A percentile compares a stretch with the other conserved stretches of the same genome.
Evolutionary conservation across 2,113 vertebrate genomes (phyloP).

Genomic region (Datnioides undecimradiatus): DNA sequence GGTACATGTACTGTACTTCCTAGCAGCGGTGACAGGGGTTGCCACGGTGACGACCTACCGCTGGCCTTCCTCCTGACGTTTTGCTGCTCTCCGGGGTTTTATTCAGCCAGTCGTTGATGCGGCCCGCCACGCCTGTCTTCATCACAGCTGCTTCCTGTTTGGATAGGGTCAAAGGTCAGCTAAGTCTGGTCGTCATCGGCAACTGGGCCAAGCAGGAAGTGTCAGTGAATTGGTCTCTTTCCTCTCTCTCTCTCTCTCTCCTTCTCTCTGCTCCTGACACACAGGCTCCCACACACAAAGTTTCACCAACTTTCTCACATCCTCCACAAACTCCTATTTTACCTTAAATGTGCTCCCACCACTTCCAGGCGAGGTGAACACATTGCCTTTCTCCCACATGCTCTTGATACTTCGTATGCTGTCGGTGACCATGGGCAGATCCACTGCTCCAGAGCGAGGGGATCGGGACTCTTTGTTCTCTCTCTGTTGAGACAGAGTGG

Average conservation of each 20-base stretch:
- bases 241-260: constrained; percentile 32
- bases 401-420: constrained; percentile 97
- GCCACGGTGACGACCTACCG: constrained; percentile 83
- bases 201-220: constrained; percentile 58
- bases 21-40: constrained; percentile 7
- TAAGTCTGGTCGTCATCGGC: constrained; percentile 36
- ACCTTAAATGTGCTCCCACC: constrained; percentile 92
- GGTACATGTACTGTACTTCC: background rate
- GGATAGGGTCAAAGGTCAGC: constrained; percentile 72
- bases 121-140: constrained; percentile 97
- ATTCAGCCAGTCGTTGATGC: constrained; percentile 98
- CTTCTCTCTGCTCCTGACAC: background rate
- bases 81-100: constrained; percentile 95
- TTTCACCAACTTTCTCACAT: background rate
- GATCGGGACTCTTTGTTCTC: constrained; percentile 89
- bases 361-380: constrained; percentile 87
- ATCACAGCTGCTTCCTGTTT: constrained; percentile 95
- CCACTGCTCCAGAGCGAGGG: constrained; percentile 86
- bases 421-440: constrained; percentile 91
- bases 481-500: constrained; percentile 70
- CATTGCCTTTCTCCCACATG: constrained; percentile 98
- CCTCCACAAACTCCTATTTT: background rate
- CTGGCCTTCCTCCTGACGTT: constrained; percentile 90
- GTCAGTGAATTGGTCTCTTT: constrained; percentile 44
- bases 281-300: background rate